Evolutionary conservation across 2,888 invertebrate genomes (phyloP).

Genomic region (Eupithecia exiguata): DNA sequence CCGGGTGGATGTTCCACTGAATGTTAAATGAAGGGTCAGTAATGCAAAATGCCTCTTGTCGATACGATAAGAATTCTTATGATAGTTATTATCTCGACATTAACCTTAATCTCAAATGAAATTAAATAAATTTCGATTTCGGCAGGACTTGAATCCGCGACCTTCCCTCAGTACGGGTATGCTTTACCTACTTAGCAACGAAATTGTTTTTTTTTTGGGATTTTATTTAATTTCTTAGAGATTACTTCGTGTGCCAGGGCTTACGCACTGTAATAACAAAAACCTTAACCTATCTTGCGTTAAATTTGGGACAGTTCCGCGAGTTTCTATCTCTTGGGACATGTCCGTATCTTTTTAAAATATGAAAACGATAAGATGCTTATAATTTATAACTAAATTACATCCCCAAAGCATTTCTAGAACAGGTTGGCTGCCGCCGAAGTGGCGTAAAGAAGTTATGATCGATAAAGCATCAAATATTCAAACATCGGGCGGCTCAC

Average conservation of each 20-base stretch:
- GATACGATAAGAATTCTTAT: not conserved
- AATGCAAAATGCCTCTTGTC: not conserved
- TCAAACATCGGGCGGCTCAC: constrained; percentile 68
- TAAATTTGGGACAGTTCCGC: not conserved
- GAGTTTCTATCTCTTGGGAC: not conserved
- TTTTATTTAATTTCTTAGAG: no score
- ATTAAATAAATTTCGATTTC: no score
- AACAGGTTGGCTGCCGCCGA: constrained; percentile 32
- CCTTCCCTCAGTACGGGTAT: no score
- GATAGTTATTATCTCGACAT: not conserved
- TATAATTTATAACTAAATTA: constrained; percentile 7
- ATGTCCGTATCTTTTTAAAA: not conserved
- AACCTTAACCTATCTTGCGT: not conserved
- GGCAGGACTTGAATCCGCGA: no score
- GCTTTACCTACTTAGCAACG: no score
- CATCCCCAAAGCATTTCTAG: constrained; percentile 4
- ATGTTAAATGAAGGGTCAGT: constrained; percentile 9
- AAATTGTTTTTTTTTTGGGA: no score
- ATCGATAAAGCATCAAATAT: constrained; percentile 82
- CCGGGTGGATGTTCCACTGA: constrained; percentile 16
- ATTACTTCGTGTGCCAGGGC: no score
- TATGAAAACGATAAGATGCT: not conserved
- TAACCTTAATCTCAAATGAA: no score
- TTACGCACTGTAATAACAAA: no score
- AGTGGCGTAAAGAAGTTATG: constrained; percentile 74